phyloP scores from a whole-genome alignment of 2,888 invertebrate genomes.

The Galerucella nymphaeae region DNA sequence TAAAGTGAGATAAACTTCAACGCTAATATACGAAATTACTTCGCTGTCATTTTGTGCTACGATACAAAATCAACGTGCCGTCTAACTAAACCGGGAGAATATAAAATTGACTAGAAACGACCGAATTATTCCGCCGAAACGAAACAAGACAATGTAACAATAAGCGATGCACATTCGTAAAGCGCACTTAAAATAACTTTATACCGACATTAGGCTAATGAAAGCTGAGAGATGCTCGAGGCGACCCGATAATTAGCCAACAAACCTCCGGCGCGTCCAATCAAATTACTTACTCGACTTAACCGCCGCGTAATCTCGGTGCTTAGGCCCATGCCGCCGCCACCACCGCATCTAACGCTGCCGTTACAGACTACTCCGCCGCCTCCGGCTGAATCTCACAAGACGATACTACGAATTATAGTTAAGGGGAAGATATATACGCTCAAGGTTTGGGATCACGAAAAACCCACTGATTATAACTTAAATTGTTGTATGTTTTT shows the following conservation, averaged over 20 bases:
- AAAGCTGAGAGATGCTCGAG: constrained; percentile 58
- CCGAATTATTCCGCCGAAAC: constrained; percentile 28
- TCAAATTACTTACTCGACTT: constrained; percentile 63
- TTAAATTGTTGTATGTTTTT: no score
- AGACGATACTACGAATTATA: constrained; percentile 57
- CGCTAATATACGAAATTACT: not conserved
- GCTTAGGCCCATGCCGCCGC: constrained; percentile 55
- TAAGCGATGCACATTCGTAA: constrained; percentile 41
- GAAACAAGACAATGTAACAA: constrained; percentile 42
- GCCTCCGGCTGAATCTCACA: constrained; percentile 24
- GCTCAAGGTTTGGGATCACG: constrained; percentile 17
- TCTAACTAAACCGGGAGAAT: not conserved
- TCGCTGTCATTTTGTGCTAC: not conserved
- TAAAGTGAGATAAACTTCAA: not conserved
- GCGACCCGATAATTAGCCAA: constrained; percentile 63
- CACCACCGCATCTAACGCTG: constrained; percentile 21
- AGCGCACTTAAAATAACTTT: constrained; percentile 43
- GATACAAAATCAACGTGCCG: constrained; percentile 1
- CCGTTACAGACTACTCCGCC: constrained; percentile 28
- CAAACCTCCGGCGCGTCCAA: constrained; percentile 61
- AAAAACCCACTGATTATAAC: not conserved
- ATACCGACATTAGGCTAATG: constrained; percentile 59
- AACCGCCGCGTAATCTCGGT: constrained; percentile 61
- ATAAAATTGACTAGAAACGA: constrained; percentile 30
- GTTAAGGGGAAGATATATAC: constrained; percentile 56